These are phyloP conservation scores for Euthynnus affinis DNA, from an alignment of 2,797 vertebrate genomes.

Conservation along the genomic window DNA sequence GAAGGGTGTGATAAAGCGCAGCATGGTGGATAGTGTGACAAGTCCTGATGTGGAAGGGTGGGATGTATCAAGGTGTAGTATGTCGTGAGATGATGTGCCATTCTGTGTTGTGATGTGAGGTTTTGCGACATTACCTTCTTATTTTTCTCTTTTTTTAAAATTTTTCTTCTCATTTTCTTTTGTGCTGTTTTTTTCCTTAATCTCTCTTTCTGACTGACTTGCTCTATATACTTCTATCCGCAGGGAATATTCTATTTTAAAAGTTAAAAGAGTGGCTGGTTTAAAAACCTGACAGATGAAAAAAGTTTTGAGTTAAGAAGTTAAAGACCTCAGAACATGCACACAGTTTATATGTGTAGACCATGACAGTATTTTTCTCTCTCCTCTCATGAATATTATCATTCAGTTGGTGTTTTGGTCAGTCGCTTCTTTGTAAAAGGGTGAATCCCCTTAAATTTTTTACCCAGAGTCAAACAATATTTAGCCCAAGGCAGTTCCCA, in stretches of 20 bases:
- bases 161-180: too few relatives aligned
- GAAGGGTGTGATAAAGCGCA: too few relatives aligned
- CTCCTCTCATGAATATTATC: background rate
- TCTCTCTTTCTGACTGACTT: slow-evolving; percentile 25
- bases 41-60: background rate
- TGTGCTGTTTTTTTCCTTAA: background rate
- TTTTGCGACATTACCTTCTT: background rate
- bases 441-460: background rate
- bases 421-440: background rate
- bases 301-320: background rate
- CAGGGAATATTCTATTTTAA: slow-evolving; percentile 47
- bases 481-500: background rate
- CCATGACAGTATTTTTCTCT: background rate
- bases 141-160: too few relatives aligned
- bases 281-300: slow-evolving; percentile 25
- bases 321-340: background rate
- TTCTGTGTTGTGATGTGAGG: background rate
- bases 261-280: slow-evolving; percentile 22
- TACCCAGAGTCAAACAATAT: background rate
- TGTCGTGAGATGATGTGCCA: background rate
- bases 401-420: background rate
- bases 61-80: background rate
- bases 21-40: background rate
- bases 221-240: slow-evolving; percentile 38
- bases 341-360: background rate